Percentiles rank a stretch among this genome's conserved stretches.
These are phyloP conservation scores for Thereva unica DNA, from an alignment of 2,888 invertebrate species.

Conservation along the genomic window DNA sequence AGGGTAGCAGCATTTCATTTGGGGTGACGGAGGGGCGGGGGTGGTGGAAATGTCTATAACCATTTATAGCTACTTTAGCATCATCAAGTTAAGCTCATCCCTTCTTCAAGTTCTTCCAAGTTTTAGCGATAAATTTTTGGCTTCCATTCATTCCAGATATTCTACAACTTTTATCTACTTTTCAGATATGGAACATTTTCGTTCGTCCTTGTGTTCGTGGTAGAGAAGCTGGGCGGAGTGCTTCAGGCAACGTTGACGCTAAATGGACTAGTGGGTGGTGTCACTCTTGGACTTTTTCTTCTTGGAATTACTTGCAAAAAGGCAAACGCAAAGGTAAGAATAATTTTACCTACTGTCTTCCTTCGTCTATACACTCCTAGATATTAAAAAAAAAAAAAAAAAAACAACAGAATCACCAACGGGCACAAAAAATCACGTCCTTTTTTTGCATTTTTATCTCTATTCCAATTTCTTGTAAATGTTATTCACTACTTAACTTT, in stretches of 20 bases:
- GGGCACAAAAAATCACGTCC: not conserved
- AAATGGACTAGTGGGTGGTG: constrained; percentile 87
- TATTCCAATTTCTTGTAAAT: not conserved
- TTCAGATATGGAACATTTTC: constrained; percentile 71
- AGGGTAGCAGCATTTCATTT: no score
- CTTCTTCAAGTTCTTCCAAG: no score
- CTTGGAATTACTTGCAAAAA: constrained; percentile 88
- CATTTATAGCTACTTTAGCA: not conserved
- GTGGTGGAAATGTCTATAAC: no score
- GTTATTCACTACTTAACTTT: not conserved
- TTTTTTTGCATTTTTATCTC: not conserved
- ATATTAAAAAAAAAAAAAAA: constrained; percentile 1
- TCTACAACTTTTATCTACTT: constrained; percentile 8
- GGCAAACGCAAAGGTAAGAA: constrained; percentile 75
- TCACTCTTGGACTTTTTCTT: constrained; percentile 83
- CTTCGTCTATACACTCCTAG: not conserved
- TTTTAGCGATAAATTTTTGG: constrained; percentile 7
- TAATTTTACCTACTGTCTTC: no score
- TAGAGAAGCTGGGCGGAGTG: constrained; percentile 84
- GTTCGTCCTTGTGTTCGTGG: constrained; percentile 81
- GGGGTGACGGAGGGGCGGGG: no score
- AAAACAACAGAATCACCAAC: constrained; percentile 1
- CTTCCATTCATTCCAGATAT: constrained; percentile 7
- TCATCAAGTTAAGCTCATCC: not conserved
- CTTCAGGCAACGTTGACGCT: constrained; percentile 86